Base-by-base conservation (phyloP, 2,888 invertebrate species). In the Lypha dubia region DNA sequence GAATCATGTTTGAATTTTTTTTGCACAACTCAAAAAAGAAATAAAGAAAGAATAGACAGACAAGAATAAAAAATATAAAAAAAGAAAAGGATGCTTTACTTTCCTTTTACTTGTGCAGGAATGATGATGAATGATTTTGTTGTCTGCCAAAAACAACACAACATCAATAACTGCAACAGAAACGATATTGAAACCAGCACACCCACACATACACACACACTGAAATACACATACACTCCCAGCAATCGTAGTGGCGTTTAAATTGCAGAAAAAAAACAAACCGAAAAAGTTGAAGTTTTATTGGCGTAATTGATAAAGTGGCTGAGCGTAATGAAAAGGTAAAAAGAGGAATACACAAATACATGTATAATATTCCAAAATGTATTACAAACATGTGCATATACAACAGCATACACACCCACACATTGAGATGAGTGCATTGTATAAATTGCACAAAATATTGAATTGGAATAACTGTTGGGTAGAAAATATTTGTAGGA, bases 221-320 rank as follows among this genome's bases (percentile, higher is more conserved):
- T 15, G 15, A 28, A 2, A 24, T 28, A 63, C 51, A 46, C 20
- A 11, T 13, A 24, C 32, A 38, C 17, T 32, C n/a, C 35, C 15
- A 53, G 11, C 13, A 44, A 20, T 53, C 56, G 15, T 51, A 75
- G 81, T 75, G 46, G 74, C 83, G 68, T 83, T 83, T 79, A 83
- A 83, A 83, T 83, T 79, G 74, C 68, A 56, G 22, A 67, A 65
- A 41, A 65, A 65, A n/a, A 35, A 65, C 8, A 24, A 7, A 32
- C 13, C 65, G n/a, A 41, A 80, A 80, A 79, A 58, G 53, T 80
- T 71, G 75, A 80, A 84, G 71, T 76, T 84, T 84, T 84, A 84
- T 84, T 84, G 84, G 84, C 84, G 84, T 80, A 84, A 84, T 80
- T 84, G 84, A 84, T 84, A 84, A 84, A 84, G 84, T 84, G 84